These are phyloP conservation scores for Anolis sagrei DNA, from an alignment of 2,113 vertebrate species.

Conservation along the genomic window DNA sequence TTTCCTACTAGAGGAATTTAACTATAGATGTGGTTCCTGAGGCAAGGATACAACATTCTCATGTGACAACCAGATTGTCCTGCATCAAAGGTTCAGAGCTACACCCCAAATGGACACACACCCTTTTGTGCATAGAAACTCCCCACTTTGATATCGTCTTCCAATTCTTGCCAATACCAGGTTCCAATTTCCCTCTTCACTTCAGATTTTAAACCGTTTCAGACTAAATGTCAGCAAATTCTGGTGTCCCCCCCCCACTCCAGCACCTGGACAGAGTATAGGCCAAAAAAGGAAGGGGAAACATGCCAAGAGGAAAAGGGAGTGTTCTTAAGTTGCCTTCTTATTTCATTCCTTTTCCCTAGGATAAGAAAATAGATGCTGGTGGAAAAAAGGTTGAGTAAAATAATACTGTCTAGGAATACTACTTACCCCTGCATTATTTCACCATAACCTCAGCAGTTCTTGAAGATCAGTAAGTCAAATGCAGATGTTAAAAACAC, in stretches of 20 bases:
- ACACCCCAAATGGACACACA: constrained; percentile 54
- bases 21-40: constrained; percentile 45
- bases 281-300: constrained; percentile 49
- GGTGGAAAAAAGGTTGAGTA: constrained; percentile 16
- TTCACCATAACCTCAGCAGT: constrained; percentile 28
- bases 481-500: constrained; percentile 20
- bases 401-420: constrained; percentile 28
- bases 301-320: constrained; percentile 45
- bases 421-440: constrained; percentile 25
- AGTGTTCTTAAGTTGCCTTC: constrained; percentile 24
- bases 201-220: constrained; percentile 68
- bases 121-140: constrained; percentile 53
- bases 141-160: constrained; percentile 64
- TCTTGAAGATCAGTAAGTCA: constrained; percentile 24
- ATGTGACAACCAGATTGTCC: constrained; percentile 54
- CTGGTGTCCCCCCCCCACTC: constrained; percentile 48
- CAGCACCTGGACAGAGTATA: constrained; percentile 63
- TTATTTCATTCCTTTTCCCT: constrained; percentile 6
- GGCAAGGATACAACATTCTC: constrained; percentile 47
- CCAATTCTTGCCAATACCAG: constrained; percentile 62
- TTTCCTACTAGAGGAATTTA: constrained; percentile 59
- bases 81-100: constrained; percentile 58
- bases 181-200: constrained; percentile 74
- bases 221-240: constrained; percentile 72
- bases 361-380: not conserved